These are phyloP conservation scores for Artemisiospiza belli DNA, from an alignment of 2,113 vertebrate genomes.

Conservation along the genomic window DNA sequence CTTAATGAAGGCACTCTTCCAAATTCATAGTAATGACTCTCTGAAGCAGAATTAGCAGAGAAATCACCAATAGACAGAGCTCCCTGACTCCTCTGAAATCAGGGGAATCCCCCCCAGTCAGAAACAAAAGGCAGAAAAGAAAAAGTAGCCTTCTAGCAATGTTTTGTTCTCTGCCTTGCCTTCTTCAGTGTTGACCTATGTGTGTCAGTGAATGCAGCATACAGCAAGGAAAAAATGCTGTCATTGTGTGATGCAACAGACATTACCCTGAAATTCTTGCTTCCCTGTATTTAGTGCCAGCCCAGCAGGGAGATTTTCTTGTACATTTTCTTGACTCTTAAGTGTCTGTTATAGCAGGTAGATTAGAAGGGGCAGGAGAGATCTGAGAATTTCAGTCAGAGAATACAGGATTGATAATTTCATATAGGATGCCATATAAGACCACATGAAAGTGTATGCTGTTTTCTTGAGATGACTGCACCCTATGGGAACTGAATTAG, in stretches of 20 bases:
- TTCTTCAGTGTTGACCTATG: background rate
- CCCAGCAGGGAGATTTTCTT: background rate
- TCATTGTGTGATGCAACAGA: background rate
- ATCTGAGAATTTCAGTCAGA: slow-evolving; percentile 2
- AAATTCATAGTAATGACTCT: background rate
- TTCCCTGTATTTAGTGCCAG: background rate
- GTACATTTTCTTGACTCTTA: background rate
- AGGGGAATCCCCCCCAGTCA: background rate
- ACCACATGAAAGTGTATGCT: background rate
- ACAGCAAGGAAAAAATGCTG: background rate
- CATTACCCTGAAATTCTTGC: background rate
- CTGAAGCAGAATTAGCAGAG: background rate
- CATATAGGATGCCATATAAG: background rate
- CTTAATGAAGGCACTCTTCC: background rate
- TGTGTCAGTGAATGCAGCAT: background rate
- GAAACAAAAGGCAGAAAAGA: background rate
- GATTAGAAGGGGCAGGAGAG: background rate
- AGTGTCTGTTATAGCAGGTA: background rate
- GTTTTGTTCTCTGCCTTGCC: background rate
- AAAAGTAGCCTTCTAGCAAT: background rate
- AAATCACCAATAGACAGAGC: background rate
- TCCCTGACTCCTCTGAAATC: background rate
- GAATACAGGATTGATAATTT: slow-evolving; percentile 25
- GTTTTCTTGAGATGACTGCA: background rate
- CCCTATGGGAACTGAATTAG: background rate